Evolutionary conservation across 2,888 invertebrate genomes (phyloP), one percentile per base, ranked within the genome.

Genomic region (Lathronympha strigana): DNA sequence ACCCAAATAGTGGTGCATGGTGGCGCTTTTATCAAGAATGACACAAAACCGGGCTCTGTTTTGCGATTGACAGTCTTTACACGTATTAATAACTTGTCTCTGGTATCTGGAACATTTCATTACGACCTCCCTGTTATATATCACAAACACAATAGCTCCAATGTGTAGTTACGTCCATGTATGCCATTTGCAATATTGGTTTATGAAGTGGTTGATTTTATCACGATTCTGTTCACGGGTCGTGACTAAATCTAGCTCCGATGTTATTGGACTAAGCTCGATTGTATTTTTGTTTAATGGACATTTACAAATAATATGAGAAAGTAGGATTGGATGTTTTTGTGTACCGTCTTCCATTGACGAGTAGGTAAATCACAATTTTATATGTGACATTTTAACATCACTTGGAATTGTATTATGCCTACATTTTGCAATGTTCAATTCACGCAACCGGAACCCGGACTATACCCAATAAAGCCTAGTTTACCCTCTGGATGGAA

Each of bases 71-170:
- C n/a, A 47, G 23, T 47, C n/a, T n/a, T 47, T 47, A n/a, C n/a
- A n/a, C n/a, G n/a, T n/a, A 47, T 13, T 23, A n/a, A 23, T 23
- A 5, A 47, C 23, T n/a, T 23, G 47, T 47, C 47, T 47, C n/a
- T 47, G 47, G 47, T n/a, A 69, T 73, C 70, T 69, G 72, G 72
- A 70, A 73, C 70, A 73, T 71, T 78, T 82, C 81, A 80, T 84
- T 84, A 82, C 72, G 61, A 73, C 74, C 74, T 75, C 63, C 61
- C 67, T 67, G 69, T 69, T 74, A 76, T 81, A 78, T 81, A 82
- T 82, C 79, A 80, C 74, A 69, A 63, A 67, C 71, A 70, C 71
- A 71, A 71, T 73, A 70, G 71, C 73, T 72, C 70, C 62, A 51
- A 21, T 51, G 54, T n/a, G 33, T 23, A 31, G 21, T 36, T 21